Base-by-base conservation (phyloP, 92 coral and sea anemone genomes). In the Micromussa lordhowensis region DNA sequence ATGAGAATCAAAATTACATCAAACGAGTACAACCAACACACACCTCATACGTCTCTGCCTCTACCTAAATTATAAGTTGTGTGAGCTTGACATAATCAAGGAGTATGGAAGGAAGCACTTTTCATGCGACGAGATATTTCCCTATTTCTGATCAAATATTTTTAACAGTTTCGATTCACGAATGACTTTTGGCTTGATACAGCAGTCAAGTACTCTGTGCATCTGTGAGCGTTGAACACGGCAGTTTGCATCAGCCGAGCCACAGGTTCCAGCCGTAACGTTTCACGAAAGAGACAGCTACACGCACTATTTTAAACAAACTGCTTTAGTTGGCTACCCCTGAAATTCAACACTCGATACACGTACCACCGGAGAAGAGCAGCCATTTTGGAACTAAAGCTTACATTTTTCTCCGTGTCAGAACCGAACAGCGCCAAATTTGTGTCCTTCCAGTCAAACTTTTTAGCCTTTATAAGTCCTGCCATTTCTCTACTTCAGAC, bases 391-490 rank as follows among this genome's bases (percentile, higher is more conserved):
- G 32, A 40, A 63, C 28, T 28, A 21, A 76, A 63, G 77, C 98
- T 92, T 91, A 95, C 99, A 91, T 95, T 87, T 92, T 83, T 93
- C 72, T 96, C 99, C 4, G 88, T 75, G 66, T 96, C 98, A 8
- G 99, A 90, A 29, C 99, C 99, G 87, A 96, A 93, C 74, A 95
- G 71, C 5, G 96, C 98, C 87, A 96, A 78, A 88, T 96, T 96
- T 48, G 95, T 75, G 83, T 96, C 99, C 88, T 96, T 94, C 96
- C 95, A 91, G 77, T 95, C 93, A 55, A 79, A 87, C 70, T 95
- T 91, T 88, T 95, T 95, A n/a, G 96, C 89, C 88, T 96, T 96
- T 21, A 88, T 92, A n/a, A 93, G 91, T 7, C 99, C 99, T 58
- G 96, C 31, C 99, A 96, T 96, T 66, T 77, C 71, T 22, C 55